Base-by-base conservation (phyloP, 92 coral and sea anemone genomes). In the Pocillopora meandrina region DNA sequence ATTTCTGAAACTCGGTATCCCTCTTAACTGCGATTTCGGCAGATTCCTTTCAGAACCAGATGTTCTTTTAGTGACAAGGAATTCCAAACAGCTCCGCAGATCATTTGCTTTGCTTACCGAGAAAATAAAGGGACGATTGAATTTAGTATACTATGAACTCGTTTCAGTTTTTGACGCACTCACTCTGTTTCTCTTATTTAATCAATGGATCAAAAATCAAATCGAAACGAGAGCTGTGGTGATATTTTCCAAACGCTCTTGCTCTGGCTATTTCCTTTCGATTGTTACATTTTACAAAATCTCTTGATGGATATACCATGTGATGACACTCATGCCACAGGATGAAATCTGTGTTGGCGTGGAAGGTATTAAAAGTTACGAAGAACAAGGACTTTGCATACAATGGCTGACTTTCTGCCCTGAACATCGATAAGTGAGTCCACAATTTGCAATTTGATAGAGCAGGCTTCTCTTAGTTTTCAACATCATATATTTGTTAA, bases 141-240 rank as follows among this genome's bases (percentile, higher is more conserved):
- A 61, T 62, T 77, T 62, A 16, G 18, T 77, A 7, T 42, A 33
- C 80, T 65, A 12, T 20, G 69, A 4, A 13, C 9, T 2, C 1
- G 14, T 10, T 16, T 17, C 31, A 26, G 19, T n/a, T 3, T 26
- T 19, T 57, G 1, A 10, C 11, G n/a, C 15, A 12, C 33, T 23
- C 6, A 65, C 21, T 21, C 19, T 61, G 57, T 67, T 15, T 15
- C 66, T 52, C 63, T 31, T 65, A 14, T 23, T 36, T 34, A 47
- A 81, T 81, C 84, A 81, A 69, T 56, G 84, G 58, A 81, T 70
- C 68, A 70, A 58, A 81, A 76, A 57, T 19, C 49, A 56, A 65
- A 33, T 67, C 26, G 83, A 79, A 55, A 65, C 58, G 12, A 56
- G 9, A 49, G 47, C 5, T 59, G 59, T 13, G 52, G 60, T 19